phyloP scores from a whole-genome alignment of 2,113 vertebrate species.

The Oreocharis arfaki region DNA sequence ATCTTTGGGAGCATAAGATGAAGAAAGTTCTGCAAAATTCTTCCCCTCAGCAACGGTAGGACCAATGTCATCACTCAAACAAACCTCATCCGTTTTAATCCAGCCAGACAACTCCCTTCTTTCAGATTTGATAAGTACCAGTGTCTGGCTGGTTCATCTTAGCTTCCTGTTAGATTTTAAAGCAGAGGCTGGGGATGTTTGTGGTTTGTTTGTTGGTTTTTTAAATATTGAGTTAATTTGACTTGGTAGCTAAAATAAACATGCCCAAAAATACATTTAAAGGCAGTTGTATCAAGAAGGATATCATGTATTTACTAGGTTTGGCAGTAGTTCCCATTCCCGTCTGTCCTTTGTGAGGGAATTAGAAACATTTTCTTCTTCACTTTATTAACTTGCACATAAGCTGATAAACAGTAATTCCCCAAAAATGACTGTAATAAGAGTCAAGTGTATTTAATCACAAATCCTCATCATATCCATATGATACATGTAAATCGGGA shows the following conservation, averaged over 20 bases:
- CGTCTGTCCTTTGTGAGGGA: background rate
- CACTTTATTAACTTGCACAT: background rate
- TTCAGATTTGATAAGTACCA: slow-evolving; percentile 52
- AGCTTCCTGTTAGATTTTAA: slow-evolving; percentile 19
- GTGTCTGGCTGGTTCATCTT: slow-evolving; percentile 18
- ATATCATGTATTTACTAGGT: background rate
- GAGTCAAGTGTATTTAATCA: background rate
- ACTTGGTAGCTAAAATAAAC: slow-evolving; percentile 2
- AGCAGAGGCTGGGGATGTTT: background rate
- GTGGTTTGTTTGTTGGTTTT: background rate
- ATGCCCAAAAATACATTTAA: background rate
- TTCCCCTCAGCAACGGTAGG: background rate
- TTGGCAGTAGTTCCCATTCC: background rate
- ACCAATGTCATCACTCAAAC: slow-evolving; percentile 34
- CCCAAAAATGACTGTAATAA: background rate
- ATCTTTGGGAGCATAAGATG: background rate
- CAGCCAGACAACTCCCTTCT: slow-evolving; percentile 19
- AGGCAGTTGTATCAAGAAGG: background rate
- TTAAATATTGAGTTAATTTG: slow-evolving; percentile 5
- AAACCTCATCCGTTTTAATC: slow-evolving; percentile 26
- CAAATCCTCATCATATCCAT: background rate
- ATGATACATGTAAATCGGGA: too few species aligned
- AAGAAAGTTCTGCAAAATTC: background rate
- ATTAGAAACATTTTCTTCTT: background rate
- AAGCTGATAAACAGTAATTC: background rate